A percentile compares a stretch with the other conserved stretches of the same genome.
Evolutionary conservation across 2,113 vertebrate genomes (phyloP).

Genomic region (Shinisaurus crocodilurus): DNA sequence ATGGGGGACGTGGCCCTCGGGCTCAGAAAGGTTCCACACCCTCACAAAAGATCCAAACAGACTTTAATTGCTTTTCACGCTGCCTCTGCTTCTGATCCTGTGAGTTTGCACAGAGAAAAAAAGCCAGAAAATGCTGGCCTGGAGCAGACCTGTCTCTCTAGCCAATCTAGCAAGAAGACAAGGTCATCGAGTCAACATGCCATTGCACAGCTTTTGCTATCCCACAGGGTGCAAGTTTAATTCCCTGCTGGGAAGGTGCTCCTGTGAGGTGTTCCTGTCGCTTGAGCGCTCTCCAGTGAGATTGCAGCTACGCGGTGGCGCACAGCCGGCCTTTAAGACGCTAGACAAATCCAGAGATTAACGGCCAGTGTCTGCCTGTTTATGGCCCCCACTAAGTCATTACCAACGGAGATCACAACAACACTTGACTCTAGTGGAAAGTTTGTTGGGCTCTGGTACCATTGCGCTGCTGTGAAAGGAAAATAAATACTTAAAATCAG

Average conservation of each 20-base stretch:
- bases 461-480: constrained; percentile 5
- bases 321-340: constrained; percentile 2
- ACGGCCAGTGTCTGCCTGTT: constrained; percentile 17
- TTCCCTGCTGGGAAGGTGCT: background rate
- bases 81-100: background rate
- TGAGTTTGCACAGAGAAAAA: background rate
- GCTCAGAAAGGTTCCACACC: no score
- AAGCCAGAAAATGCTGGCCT: background rate
- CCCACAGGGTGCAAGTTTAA: background rate
- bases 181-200: background rate
- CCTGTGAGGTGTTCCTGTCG: background rate
- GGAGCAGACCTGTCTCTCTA: background rate
- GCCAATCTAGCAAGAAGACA: background rate
- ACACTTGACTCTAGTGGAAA: constrained; percentile 41
- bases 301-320: background rate
- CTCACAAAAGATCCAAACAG: no score
- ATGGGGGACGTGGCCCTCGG: no score
- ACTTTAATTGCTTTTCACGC: no score
- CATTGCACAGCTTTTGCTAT: background rate
- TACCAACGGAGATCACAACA: constrained; percentile 51
- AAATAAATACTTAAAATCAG: background rate
- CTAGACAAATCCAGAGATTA: background rate
- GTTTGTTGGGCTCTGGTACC: constrained; percentile 50
- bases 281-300: background rate
- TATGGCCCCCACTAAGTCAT: constrained; percentile 36